Base-by-base conservation (phyloP, 2,888 invertebrate species). In the Hesperia comma region DNA sequence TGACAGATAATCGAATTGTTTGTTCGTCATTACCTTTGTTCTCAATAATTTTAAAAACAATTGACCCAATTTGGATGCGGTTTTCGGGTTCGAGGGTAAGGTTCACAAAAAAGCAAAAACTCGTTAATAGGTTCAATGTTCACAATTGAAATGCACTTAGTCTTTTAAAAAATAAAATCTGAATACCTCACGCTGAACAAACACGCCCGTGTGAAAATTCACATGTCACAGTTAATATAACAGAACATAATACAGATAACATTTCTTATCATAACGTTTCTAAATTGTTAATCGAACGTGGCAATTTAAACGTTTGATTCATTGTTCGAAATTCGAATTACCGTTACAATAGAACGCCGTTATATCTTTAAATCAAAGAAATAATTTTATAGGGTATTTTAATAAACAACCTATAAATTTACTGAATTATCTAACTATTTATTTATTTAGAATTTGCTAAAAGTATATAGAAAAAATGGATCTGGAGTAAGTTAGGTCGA, bases 181-280 rank as follows among this genome's bases (percentile, higher is more conserved):
- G n/a, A 15, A 26, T 56, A 56, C 37, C 21, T 21, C 14, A 21
- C 55, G 2, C 14, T 3, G n/a, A 17, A 37, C 6, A 37, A 37
- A 56, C 55, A 56, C 19, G 6, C 17, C 63, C 49, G 63, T 63
- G 63, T 15, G 63, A 63, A 57, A 7, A 49, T 63, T 63, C 63
- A 63, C 63, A 63, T 63, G 56, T 19, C 56, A 63, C 54, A 37
- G 55, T 14, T 32, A 46, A 46, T 19, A 55, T 46, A 49, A 57
- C 33, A 14, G 37, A 17, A 56, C 37, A 61, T 49, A 56, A 56
- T 56, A 37, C 46, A 33, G 21, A 61, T 61, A 53, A 15, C 21
- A 15, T 6, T 56, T 63, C 32, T 63, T 55, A 43, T 33, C 19
- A n/a, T 19, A 46, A 17, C 21, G 41, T 62, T 63, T 63, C 63